phyloP scores from a whole-genome alignment of 1,140 invertebrate genomes.

The Kradibia gibbosae region DNA sequence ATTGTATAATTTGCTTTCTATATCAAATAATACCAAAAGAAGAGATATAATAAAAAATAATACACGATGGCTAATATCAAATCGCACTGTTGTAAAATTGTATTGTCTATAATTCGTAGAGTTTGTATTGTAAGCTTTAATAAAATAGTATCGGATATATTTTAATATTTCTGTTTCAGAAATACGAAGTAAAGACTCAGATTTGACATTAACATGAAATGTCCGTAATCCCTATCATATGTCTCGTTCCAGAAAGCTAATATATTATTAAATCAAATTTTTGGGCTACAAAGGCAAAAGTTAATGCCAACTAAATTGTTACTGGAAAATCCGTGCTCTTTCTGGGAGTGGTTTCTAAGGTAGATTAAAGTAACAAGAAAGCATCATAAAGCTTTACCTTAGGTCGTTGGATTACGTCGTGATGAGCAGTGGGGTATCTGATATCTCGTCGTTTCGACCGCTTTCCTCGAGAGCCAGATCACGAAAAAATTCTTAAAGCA shows the following conservation, averaged over 20 bases:
- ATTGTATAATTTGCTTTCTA: too few relatives aligned
- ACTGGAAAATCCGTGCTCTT: slow-evolving; percentile 47
- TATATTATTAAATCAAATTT: background rate
- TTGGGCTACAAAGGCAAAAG: background rate
- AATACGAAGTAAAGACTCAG: too few relatives aligned
- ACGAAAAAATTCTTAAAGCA: background rate
- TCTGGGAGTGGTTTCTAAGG: slow-evolving; percentile 56
- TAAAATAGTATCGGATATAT: too few relatives aligned
- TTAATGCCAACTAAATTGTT: slow-evolving; percentile 48
- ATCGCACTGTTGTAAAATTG: too few relatives aligned
- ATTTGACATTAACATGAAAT: too few relatives aligned
- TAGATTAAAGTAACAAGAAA: slow-evolving; percentile 67
- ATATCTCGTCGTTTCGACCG: slow-evolving; percentile 58
- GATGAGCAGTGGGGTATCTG: slow-evolving; percentile 65
- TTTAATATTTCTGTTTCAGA: too few relatives aligned
- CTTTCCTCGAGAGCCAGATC: background rate
- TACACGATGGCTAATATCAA: too few relatives aligned
- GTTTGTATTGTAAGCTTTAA: too few relatives aligned
- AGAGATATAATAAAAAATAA: too few relatives aligned
- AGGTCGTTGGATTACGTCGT: slow-evolving; percentile 57
- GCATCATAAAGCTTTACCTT: slow-evolving; percentile 63
- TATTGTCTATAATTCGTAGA: too few relatives aligned
- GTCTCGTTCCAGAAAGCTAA: slow-evolving; percentile 16
- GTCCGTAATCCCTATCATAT: too few relatives aligned
- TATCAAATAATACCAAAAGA: too few relatives aligned